A percentile compares a stretch with the other conserved stretches of the same genome.
Conservation (phyloP, 2,797 vertebrate genomes). For the Spizella passerina region DNA sequence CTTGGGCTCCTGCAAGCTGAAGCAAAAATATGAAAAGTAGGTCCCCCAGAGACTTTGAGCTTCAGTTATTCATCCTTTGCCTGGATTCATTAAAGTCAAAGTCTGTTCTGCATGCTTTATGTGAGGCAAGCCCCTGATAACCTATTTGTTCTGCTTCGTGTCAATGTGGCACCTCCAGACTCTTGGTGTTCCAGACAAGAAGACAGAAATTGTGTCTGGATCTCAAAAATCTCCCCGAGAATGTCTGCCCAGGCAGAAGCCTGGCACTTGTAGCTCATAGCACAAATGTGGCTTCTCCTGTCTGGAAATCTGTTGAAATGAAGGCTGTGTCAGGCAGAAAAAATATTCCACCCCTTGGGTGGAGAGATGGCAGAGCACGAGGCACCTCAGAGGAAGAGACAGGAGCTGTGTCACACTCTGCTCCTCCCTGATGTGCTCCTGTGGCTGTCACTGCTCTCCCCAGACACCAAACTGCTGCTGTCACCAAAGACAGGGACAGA, state of each 20-base stretch:
- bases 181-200: not conserved
- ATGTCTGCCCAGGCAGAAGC: not conserved
- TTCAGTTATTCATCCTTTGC: not conserved
- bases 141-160: not conserved
- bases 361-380: slow-evolving; percentile 2
- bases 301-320: slow-evolving; percentile 28
- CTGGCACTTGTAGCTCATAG: not conserved
- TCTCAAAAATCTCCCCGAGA: not conserved
- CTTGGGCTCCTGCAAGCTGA: not conserved
- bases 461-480: not conserved
- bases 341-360: slow-evolving; percentile 39
- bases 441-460: not conserved
- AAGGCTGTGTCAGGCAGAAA: slow-evolving; percentile 13
- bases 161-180: not conserved
- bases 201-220: not conserved
- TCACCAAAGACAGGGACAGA: not conserved
- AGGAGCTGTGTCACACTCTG: not conserved
- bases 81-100: not conserved
- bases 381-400: not conserved
- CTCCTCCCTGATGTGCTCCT: not conserved
- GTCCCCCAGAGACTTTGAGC: not conserved
- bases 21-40: not conserved
- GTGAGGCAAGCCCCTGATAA: not conserved
- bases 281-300: not conserved
- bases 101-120: not conserved